A percentile compares a stretch with the other conserved stretches of the same genome.
Conservation (phyloP, 2,797 vertebrate genomes). For the Spinus olivaceus region DNA sequence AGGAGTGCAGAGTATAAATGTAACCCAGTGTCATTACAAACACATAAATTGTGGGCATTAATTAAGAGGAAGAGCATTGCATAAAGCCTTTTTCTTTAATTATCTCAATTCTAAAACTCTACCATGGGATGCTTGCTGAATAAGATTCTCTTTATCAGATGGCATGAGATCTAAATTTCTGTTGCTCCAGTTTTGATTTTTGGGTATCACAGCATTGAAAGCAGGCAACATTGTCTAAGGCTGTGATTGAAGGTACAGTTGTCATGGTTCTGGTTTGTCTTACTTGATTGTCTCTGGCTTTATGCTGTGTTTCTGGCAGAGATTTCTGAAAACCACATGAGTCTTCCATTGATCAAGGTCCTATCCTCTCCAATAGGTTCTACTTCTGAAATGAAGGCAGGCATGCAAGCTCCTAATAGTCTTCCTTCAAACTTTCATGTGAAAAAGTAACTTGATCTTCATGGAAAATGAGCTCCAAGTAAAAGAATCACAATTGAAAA, state of each 20-base stretch:
- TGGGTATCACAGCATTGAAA: background rate
- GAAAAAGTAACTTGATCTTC: background rate
- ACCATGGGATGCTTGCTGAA: background rate
- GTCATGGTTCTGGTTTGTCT: background rate
- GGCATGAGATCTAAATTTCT: background rate
- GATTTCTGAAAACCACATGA: background rate
- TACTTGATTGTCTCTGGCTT: background rate
- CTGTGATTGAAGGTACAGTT: background rate
- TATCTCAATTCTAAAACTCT: background rate
- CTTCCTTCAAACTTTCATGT: background rate
- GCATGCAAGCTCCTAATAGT: background rate
- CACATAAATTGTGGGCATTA: background rate
- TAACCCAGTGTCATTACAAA: background rate
- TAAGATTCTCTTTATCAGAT: background rate
- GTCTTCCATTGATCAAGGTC: background rate
- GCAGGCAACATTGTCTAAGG: background rate
- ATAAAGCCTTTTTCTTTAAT: background rate
- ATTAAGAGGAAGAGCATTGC: background rate
- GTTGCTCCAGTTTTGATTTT: background rate
- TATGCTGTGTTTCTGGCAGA: background rate
- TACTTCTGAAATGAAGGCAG: background rate
- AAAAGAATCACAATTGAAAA: background rate
- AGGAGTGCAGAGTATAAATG: background rate
- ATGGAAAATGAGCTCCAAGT: background rate
- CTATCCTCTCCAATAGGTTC: background rate